Conservation (phyloP, 2,797 vertebrate genomes). For the Synanceia verrucosa region DNA sequence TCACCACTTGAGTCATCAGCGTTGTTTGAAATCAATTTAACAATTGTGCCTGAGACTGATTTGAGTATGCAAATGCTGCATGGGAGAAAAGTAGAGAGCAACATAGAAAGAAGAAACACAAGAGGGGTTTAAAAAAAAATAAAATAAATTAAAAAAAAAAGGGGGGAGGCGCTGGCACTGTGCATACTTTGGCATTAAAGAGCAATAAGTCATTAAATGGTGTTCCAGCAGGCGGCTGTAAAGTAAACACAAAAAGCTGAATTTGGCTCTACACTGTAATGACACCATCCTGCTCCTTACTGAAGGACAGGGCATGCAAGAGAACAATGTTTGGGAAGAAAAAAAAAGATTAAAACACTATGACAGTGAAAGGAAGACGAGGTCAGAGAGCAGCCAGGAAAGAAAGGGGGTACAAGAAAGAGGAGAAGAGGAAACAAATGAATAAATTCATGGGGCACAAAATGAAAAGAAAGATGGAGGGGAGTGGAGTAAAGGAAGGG, state of each 20-base stretch:
- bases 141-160: too few relatives aligned
- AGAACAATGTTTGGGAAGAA: slow-evolving; percentile 38
- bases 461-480: slow-evolving; percentile 79
- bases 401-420: slow-evolving; percentile 66
- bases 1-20: slow-evolving; percentile 82
- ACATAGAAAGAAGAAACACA: slow-evolving; percentile 27
- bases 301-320: slow-evolving; percentile 62
- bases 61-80: slow-evolving; percentile 80
- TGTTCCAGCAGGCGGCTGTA: slow-evolving; percentile 64
- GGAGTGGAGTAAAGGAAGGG: slow-evolving; percentile 67
- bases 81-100: slow-evolving; percentile 36
- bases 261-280: slow-evolving; percentile 47
- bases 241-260: slow-evolving; percentile 40
- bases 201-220: slow-evolving; percentile 65
- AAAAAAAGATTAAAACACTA: slow-evolving; percentile 42
- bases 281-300: slow-evolving; percentile 53
- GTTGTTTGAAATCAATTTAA: slow-evolving; percentile 83
- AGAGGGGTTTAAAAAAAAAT: background rate
- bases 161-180: slow-evolving; percentile 31
- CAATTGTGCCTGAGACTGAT: slow-evolving; percentile 78
- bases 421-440: slow-evolving; percentile 81
- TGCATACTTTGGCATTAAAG: slow-evolving; percentile 69
- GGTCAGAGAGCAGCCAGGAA: slow-evolving; percentile 68
- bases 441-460: slow-evolving; percentile 84
- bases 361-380: slow-evolving; percentile 59